Evolutionary conservation across 2,113 vertebrate species (phyloP).

Genomic region (Percina caprodes): DNA sequence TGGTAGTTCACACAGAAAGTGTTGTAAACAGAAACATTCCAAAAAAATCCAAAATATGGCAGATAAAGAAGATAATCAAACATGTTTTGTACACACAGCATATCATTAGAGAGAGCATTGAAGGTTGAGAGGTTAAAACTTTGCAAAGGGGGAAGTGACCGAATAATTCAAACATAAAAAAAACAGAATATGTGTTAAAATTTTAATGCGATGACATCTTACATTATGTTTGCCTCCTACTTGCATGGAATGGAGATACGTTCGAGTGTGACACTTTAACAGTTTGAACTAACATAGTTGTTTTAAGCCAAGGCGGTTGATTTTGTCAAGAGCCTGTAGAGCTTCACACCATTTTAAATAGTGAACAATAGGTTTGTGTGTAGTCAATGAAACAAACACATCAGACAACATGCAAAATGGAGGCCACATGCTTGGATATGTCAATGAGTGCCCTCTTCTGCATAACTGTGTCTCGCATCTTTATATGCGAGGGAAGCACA

Average conservation of each 20-base stretch:
- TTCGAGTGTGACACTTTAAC: neutral
- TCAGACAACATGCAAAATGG: constrained; percentile 3
- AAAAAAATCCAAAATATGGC: neutral
- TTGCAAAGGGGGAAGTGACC: neutral
- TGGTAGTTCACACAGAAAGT: neutral
- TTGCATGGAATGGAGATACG: neutral
- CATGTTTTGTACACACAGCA: neutral
- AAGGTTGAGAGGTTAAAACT: constrained; percentile 3
- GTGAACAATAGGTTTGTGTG: neutral
- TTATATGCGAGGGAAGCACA: constrained; percentile 38
- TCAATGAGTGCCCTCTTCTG: constrained; percentile 14
- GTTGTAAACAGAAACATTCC: no score
- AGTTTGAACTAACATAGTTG: neutral
- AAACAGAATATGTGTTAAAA: no score
- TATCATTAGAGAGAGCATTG: neutral
- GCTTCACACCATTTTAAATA: neutral
- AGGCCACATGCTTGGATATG: constrained; percentile 8
- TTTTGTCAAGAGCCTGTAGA: neutral
- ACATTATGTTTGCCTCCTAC: no score
- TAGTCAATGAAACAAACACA: constrained; percentile 18
- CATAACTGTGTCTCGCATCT: constrained; percentile 31
- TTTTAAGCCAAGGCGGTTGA: constrained; percentile 2
- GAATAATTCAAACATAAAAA: neutral
- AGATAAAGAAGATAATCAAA: neutral
- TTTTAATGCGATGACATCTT: neutral